Base-by-base conservation (phyloP, 2,797 vertebrate genomes). In the Sphenopsis melanotis region DNA sequence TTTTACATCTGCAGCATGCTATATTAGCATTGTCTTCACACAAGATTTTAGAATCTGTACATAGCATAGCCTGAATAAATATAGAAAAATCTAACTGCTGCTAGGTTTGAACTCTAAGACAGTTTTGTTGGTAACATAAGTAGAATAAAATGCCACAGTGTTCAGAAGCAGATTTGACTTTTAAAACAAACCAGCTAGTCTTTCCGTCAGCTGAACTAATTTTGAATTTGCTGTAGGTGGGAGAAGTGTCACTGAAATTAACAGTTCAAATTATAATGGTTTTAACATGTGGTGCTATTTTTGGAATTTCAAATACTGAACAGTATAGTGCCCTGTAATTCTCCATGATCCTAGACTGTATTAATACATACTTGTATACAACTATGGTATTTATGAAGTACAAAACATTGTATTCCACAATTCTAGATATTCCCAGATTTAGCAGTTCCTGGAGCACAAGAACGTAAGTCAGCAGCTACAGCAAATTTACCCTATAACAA, bases 221-320 rank as follows among this genome's bases (percentile, higher is more conserved):
- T 90, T 15, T 68, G 78, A 53, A 61, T 70, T 59, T 94, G 68
- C 60, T 75, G 57, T 64, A 91, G 52, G 87, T 71, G 49, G 60
- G 88, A 93, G 41, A 79, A 80, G 22, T 37, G 39, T n/a, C 61
- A 83, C 64, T 83, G 61, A 92, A 89, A 92, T 83, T 63, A 94
- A 76, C 47, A 83, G 24, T 84, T 44, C 11, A 23, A 90, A 90
- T 78, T 83, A 44, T 11, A 87, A 68, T 30, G n/a, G 27, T 49
- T 94, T 77, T 74, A 93, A 84, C 27, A 24, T 0, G 1, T 9
- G 65, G 60, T n/a, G 76, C 49, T 90, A 90, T 66, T 90, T 93
- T 60, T 49, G 20, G 60, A 84, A 89, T 85, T 85, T 87, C 34
- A 77, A 82, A 82, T 46, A 63, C n/a, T 37, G 42, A 90, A 60